Conservation (phyloP, 2,113 vertebrate genomes). For the Triplophysa tibetana region DNA sequence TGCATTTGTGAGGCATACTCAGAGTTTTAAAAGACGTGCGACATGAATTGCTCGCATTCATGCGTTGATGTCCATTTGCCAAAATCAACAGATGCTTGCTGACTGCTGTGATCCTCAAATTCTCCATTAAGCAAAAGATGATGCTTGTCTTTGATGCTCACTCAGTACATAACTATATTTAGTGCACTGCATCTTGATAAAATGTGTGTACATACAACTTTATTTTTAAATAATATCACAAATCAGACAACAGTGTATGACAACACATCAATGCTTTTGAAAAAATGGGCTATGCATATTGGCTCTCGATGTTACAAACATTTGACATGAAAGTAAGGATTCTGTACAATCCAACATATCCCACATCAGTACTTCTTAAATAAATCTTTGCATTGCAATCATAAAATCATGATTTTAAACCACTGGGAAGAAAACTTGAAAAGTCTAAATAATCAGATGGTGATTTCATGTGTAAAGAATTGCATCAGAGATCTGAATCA, state of each 20-base stretch:
- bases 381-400: background rate
- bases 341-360: background rate
- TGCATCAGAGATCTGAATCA: background rate
- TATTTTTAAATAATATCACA: background rate
- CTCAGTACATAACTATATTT: conserved; percentile 52
- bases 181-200: background rate
- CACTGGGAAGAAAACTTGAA: background rate
- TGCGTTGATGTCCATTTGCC: conserved; percentile 75
- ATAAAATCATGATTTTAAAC: background rate
- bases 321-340: background rate
- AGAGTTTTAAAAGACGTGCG: conserved; percentile 76
- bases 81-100: conserved; percentile 88
- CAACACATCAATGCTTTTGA: background rate
- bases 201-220: background rate
- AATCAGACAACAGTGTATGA: background rate
- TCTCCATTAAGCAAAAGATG: conserved; percentile 73
- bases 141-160: conserved; percentile 66
- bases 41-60: conserved; percentile 77
- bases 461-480: conserved; percentile 22
- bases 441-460: background rate
- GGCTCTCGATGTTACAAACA: background rate
- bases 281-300: background rate
- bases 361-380: background rate
- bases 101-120: conserved; percentile 78
- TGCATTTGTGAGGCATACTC: conserved; percentile 90